Base-by-base conservation (phyloP, 53 echinoderm and acorn worm species). In the Stichopus horrens region DNA sequence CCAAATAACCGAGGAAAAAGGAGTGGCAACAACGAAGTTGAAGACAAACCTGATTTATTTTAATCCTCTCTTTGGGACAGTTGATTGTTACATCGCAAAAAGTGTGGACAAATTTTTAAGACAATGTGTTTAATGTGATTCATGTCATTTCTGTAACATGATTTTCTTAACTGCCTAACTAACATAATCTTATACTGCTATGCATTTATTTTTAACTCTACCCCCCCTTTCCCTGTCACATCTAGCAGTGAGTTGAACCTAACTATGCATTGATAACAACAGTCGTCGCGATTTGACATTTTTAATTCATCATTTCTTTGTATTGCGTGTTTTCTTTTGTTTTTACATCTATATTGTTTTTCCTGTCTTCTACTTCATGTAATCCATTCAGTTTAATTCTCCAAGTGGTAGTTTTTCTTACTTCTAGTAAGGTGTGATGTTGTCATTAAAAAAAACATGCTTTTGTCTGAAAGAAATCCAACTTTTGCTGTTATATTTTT, bases 391-490 rank as follows among this genome's bases (percentile, higher is more conserved):
- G 56, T 79, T 79, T 54, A 53, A 79, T 54, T n/a, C 5, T 79
- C 56, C 19, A 55, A 79, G 79, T 79, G 55, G 79, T 79, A 79
- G 79, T 79, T 79, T 13, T 63, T 63, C 10, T 13, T 63, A 63
- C 10, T 79, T 54, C 79, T 52, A 75, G 53, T n/a, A 7, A 79
- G 79, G 79, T 79, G 79, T 79, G 79, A 79, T 53, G 55, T 79
- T 79, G 79, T 79, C 52, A 79, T 52, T 63, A 13, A 13, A 37
- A 37, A 52, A 79, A 79, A 79, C 79, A 79, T 79, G 79, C 79
- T 79, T 79, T 79, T 79, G 79, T 79, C 79, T 53, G 54, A 79
- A 79, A 54, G 79, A 79, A 79, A 79, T 55, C 77, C 7, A 79
- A 79, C 53, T 79, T 37, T 55, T 79, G 79, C 79, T 52, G 79